Evolutionary conservation across 2,113 vertebrate genomes (phyloP).

Genomic region (Aspiorhynchus laticeps): DNA sequence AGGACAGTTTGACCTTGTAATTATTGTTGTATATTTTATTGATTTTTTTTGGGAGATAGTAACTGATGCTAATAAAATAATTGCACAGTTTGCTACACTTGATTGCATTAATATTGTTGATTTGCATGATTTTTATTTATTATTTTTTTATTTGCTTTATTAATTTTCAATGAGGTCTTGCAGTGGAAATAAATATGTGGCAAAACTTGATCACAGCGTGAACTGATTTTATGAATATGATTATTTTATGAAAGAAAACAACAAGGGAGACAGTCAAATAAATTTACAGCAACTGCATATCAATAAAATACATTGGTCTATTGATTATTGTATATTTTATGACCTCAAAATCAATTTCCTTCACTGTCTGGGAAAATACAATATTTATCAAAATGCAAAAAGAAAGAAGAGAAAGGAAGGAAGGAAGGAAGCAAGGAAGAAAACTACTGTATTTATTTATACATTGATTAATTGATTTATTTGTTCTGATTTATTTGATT

Average conservation of each 20-base stretch:
- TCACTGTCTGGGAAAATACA: not conserved
- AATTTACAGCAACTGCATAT: not conserved
- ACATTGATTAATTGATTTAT: too few species aligned
- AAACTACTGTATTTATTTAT: not conserved
- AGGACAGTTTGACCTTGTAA: not conserved
- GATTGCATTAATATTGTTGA: not conserved
- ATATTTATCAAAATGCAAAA: not conserved
- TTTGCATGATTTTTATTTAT: not conserved
- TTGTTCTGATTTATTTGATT: too few species aligned
- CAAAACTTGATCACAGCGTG: not conserved
- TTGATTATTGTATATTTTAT: not conserved
- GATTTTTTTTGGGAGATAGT: not conserved
- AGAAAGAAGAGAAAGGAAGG: too few species aligned
- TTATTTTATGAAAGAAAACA: conserved; percentile 9
- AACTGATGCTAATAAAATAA: not conserved
- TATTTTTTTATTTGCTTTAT: not conserved
- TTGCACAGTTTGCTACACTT: not conserved
- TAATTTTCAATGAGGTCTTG: not conserved
- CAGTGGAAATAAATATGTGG: not conserved
- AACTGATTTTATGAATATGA: conserved; percentile 6
- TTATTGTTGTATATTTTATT: not conserved
- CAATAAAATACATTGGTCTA: not conserved
- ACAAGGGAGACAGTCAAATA: not conserved
- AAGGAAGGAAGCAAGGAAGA: not conserved
- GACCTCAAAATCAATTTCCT: not conserved